Evolutionary conservation across 1,140 invertebrate genomes (phyloP), one percentile per base, ranked within the genome.

Genomic region (Bombyx mandarina): DNA sequence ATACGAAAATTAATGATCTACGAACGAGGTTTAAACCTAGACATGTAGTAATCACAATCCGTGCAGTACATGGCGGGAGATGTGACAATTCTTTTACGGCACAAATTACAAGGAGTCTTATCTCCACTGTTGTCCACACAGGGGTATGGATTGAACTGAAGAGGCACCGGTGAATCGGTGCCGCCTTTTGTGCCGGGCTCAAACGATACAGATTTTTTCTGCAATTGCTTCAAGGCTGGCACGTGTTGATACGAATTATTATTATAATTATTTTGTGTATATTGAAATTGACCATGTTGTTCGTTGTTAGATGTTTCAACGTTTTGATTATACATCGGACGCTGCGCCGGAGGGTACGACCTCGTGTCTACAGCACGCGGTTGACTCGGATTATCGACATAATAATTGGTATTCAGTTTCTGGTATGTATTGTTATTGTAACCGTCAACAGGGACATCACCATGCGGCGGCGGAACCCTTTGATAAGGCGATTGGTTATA

Each of bases 41-140:
- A 95, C 93, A 97, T 94, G 72, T 97, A 97, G 89, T 94, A 96
- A 73, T 96, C 94, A 83, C 96, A 97, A 78, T 97, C 95, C 10
- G 92, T 89, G 84, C 96, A 97, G 77, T 97, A 97, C 45, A 94
- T 89, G 8, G 92, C 91, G 0, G 94, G 92, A 35, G 93, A 90
- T 5, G 89, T 89, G 5, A 97, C 92, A 60, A 91, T 90, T 73
- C 95, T 95, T 74, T 97, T 96, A 35, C 94, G 89, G 78, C 96
- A 97, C 54, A 97, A 88, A 87, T 96, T 93, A 79, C 96, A 97
- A 42, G 89, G 90, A 42, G 86, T 83, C 73, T 91, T 91, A 42
- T 88, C 54, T 72, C n/a, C 6, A 50, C 51, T 49, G 44, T 43
- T 51, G n/a, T 59, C 54, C 35, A 49, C 67, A 61, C 8, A 43